Conservation (phyloP, 1,140 invertebrate genomes). For the Littorina saxatilis region DNA sequence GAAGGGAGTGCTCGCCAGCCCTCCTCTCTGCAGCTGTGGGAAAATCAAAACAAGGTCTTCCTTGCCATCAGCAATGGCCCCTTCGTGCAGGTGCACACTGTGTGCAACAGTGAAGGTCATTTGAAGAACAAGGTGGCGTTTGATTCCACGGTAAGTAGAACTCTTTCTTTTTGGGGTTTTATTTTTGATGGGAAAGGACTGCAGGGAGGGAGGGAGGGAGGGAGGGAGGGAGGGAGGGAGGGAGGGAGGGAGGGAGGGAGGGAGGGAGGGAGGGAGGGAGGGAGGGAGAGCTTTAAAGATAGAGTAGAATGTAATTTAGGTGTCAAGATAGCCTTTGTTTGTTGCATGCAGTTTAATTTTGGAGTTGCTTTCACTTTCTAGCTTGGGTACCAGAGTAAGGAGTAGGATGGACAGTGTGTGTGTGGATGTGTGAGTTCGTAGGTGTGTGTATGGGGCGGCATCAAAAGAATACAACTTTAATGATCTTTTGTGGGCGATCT, state of each 20-base stretch:
- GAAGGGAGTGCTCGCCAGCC: neutral
- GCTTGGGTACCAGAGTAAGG: no score
- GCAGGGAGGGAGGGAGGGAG: no score
- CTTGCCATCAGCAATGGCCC: neutral
- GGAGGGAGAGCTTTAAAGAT: no score
- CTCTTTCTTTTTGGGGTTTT: neutral
- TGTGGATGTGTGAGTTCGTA: no score
- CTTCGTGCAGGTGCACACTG: constrained; percentile 16
- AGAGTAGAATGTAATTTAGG: no score
- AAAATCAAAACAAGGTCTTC: neutral
- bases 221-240: neutral
- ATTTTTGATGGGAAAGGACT: neutral
- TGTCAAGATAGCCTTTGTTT: no score
- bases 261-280: neutral
- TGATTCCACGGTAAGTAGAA: constrained; percentile 29
- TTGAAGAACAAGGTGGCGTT: constrained; percentile 37
- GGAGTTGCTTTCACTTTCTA: no score
- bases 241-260: neutral
- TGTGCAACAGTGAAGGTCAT: neutral
- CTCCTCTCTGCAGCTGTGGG: constrained; percentile 18
- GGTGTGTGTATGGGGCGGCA: no score
- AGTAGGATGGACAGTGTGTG: no score
- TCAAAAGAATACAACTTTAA: no score
- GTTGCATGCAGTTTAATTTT: no score
- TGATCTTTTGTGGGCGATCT: no score